phyloP scores from a whole-genome alignment of 1,140 invertebrate genomes.

The Musca vetustissima region DNA sequence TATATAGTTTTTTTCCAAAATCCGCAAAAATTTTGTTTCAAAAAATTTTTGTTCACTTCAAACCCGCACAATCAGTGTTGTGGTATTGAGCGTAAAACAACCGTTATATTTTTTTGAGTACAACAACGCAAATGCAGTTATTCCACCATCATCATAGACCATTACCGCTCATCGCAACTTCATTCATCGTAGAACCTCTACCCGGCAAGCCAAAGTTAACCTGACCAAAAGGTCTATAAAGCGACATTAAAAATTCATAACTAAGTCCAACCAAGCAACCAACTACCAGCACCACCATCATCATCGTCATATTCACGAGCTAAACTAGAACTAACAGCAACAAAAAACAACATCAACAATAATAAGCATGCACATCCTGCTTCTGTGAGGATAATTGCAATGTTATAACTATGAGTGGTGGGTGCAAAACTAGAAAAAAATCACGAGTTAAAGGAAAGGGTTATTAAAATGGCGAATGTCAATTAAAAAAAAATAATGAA shows the following conservation, averaged over 20 bases:
- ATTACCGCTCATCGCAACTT: too few relatives aligned
- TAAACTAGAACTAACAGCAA: not conserved
- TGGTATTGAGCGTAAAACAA: slow-evolving; percentile 9
- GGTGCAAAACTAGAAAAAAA: not conserved
- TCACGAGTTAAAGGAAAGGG: too few relatives aligned
- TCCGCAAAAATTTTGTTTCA: too few relatives aligned
- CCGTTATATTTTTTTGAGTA: slow-evolving; percentile 1
- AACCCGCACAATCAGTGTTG: slow-evolving; percentile 17
- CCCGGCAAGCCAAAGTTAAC: too few relatives aligned
- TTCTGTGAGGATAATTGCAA: slow-evolving; percentile 2
- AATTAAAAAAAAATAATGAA: too few relatives aligned
- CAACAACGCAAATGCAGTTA: not conserved
- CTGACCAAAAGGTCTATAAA: slow-evolving; percentile 4
- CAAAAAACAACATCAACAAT: not conserved
- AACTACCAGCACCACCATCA: not conserved
- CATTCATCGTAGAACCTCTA: too few relatives aligned
- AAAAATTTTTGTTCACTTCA: too few relatives aligned
- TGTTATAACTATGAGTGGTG: not conserved
- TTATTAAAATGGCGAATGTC: too few relatives aligned
- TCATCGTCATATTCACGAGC: not conserved
- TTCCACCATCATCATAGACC: too few relatives aligned
- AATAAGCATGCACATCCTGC: slow-evolving; percentile 1
- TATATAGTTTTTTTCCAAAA: too few relatives aligned
- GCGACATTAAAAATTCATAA: slow-evolving; percentile 22
- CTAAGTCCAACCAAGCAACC: not conserved